Base-by-base conservation (phyloP, 2,888 invertebrate genomes). In the Disparrhopalites patrizii region DNA sequence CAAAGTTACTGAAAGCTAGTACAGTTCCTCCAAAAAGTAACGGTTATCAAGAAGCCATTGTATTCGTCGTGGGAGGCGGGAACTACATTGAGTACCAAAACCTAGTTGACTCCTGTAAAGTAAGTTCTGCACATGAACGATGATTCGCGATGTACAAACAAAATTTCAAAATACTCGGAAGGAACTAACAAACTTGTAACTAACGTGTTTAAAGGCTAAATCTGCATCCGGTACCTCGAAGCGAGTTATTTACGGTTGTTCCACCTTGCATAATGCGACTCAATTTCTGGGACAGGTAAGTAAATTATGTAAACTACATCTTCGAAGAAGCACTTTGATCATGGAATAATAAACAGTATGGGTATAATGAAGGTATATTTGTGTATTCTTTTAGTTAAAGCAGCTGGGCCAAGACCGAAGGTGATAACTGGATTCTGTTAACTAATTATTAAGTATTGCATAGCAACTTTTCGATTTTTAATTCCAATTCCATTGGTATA, bases 1-100 rank as follows among this genome's bases (percentile, higher is more conserved):
- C 98, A 1, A 97, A 98, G 79, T 86, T 96, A 63, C 83, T 96
- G 62, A 88, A 94, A 75, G 68, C 55, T 38, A 83, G 85, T 82
- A 80, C 85, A 77, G 78, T 83, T 76, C 54, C 63, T 15, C 65
- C 66, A 51, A 73, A 72, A 13, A 76, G 78, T 40, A 78, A 85
- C 76, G 85, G 88, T 70, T 93, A 92, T 79, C 88, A 88, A 76
- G 93, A 93, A 80, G 92, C 92, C 3, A 87, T 93, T 66, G 93
- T 94, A 10, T 94, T 94, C 80, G 81, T 94, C 64, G 91, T 94
- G 50, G 93, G 94, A 50, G 93, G 93, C 67, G 93, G 99, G 56
- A 98, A 97, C 83, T 99, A 99, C 78, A 97, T 98, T 77, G 99
- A 99, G 81, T 99, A 99, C 80, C 98, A 98, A 80, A 99, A 99